These are phyloP conservation scores for Glaucomys volans DNA, from an alignment of 2,113 vertebrate genomes.

Conservation along the genomic window DNA sequence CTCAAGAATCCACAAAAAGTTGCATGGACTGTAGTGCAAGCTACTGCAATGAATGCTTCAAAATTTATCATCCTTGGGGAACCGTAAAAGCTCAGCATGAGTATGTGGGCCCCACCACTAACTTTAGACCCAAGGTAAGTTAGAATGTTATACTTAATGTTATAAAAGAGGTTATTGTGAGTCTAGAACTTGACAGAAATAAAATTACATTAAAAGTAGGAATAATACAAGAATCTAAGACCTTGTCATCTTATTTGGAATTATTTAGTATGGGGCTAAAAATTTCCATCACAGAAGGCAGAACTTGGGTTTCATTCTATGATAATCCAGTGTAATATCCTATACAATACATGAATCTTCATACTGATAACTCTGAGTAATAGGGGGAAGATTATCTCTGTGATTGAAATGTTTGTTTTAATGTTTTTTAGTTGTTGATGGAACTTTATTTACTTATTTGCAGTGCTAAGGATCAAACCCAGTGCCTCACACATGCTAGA, in stretches of 20 bases:
- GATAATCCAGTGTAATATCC: not conserved
- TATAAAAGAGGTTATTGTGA: not conserved
- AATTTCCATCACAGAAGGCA: not conserved
- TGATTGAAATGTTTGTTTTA: not conserved
- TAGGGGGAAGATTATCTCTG: not conserved
- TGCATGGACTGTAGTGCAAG: constrained; percentile 99
- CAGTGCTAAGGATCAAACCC: too few relatives aligned
- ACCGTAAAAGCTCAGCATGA: constrained; percentile 97
- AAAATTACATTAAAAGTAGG: not conserved
- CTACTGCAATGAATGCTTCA: constrained; percentile 99
- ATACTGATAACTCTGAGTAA: not conserved
- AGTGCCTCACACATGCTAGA: too few relatives aligned
- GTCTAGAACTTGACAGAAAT: not conserved
- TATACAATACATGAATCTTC: not conserved
- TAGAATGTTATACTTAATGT: not conserved
- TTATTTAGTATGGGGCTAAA: not conserved
- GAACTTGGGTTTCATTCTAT: not conserved
- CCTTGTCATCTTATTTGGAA: not conserved
- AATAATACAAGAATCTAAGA: not conserved
- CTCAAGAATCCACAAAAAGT: constrained; percentile 97
- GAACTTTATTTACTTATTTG: too few relatives aligned
- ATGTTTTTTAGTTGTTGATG: too few relatives aligned
- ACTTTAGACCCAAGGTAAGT: constrained; percentile 95
- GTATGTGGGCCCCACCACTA: constrained; percentile 96
- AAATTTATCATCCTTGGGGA: constrained; percentile 97